phyloP scores from a whole-genome alignment of 2,113 vertebrate genomes.

The Burhinus bistriatus region DNA sequence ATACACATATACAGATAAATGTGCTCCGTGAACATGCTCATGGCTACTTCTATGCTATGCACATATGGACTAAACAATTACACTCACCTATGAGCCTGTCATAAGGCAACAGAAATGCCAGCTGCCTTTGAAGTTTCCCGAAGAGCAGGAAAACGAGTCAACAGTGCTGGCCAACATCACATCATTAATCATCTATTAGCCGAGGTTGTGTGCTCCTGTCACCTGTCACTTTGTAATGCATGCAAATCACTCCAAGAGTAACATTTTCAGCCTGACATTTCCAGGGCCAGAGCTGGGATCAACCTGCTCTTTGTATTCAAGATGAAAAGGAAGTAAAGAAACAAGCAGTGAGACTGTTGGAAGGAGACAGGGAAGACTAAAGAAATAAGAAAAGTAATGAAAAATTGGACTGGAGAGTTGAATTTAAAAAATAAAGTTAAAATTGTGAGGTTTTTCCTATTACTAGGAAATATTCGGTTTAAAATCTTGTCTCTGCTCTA shows the following conservation, averaged over 20 bases:
- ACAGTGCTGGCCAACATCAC: conserved; percentile 62
- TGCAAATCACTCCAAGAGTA: conserved; percentile 72
- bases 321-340: conserved; percentile 40
- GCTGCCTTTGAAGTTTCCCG: conserved; percentile 64
- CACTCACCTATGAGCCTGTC: not conserved
- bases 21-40: not conserved
- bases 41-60: not conserved
- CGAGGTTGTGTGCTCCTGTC: conserved; percentile 62
- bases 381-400: not conserved
- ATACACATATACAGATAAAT: not conserved
- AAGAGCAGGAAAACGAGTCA: conserved; percentile 62
- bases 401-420: not conserved
- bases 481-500: not conserved
- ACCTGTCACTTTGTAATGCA: conserved; percentile 71
- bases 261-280: conserved; percentile 70
- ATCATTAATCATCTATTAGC: conserved; percentile 78
- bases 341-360: not conserved
- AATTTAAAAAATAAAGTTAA: not conserved
- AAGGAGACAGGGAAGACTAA: not conserved
- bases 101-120: conserved; percentile 60
- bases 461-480: not conserved
- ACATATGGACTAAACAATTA: conserved; percentile 41
- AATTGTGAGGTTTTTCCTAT: not conserved
- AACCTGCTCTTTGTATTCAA: conserved; percentile 42
- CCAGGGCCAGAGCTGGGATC: conserved; percentile 54